A percentile compares a stretch with the other conserved stretches of the same genome.
Evolutionary conservation across 2,113 vertebrate species (phyloP).

Genomic region (Spilogale gracilis): DNA sequence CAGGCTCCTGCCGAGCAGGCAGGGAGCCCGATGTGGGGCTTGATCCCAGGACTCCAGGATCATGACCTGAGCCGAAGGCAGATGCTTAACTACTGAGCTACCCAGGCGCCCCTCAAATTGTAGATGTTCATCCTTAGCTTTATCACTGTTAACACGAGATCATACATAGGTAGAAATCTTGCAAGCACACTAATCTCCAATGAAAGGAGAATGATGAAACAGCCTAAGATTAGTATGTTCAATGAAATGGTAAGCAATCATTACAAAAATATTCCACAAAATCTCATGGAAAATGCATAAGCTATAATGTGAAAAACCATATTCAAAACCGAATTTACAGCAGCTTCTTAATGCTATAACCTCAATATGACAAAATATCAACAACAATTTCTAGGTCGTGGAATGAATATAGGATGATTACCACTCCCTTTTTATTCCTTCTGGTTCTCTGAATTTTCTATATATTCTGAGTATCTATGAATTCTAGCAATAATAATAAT

Average conservation of each 20-base stretch:
- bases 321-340: not conserved
- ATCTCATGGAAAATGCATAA: slow-evolving; percentile 5
- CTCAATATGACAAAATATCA: not conserved
- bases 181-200: not conserved
- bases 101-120: not conserved
- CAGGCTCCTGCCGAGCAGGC: too few species aligned
- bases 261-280: not conserved
- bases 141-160: not conserved
- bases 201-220: slow-evolving; percentile 4
- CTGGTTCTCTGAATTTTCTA: slow-evolving; percentile 40
- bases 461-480: not conserved
- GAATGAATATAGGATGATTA: not conserved
- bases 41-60: too few species aligned
- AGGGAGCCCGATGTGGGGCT: too few species aligned
- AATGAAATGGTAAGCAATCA: not conserved
- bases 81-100: too few species aligned
- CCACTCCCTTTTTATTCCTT: not conserved
- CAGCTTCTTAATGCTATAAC: not conserved
- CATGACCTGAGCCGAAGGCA: too few species aligned
- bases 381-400: not conserved
- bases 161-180: not conserved
- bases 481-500: not conserved
- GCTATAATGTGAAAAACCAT: not conserved
- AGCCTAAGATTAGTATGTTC: not conserved
- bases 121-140: not conserved